A percentile compares a stretch with the other conserved stretches of the same genome.
Conservation (phyloP, 1,140 invertebrate species). For the Contarinia nasturtii region DNA sequence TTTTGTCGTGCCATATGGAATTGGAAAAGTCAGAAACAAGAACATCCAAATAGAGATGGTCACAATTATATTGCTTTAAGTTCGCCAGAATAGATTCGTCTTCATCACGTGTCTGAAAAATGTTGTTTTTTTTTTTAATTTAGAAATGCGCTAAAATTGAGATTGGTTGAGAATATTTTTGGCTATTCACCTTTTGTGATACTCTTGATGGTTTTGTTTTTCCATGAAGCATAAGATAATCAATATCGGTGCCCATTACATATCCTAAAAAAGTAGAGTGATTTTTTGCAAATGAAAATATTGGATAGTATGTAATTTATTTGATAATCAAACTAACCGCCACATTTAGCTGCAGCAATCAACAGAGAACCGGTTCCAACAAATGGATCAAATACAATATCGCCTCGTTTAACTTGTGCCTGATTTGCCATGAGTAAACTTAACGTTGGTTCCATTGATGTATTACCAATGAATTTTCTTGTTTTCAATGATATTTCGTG, state of each 20-base stretch:
- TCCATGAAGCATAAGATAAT: conserved; percentile 82
- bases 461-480: conserved; percentile 90
- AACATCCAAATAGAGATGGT: conserved; percentile 64
- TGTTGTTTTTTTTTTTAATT: not conserved
- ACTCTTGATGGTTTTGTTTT: conserved; percentile 60
- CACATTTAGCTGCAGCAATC: conserved; percentile 78
- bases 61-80: conserved; percentile 67
- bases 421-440: conserved; percentile 90
- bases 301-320: no score
- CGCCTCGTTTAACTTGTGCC: conserved; percentile 48
- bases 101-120: conserved; percentile 41
- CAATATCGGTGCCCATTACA: conserved; percentile 82
- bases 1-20: conserved; percentile 48
- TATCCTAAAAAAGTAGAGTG: conserved; percentile 29
- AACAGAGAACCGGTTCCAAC: conserved; percentile 87
- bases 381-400: conserved; percentile 83
- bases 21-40: conserved; percentile 77
- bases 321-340: conserved; percentile 27
- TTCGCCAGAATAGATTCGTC: conserved; percentile 77
- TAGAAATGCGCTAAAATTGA: no score
- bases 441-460: conserved; percentile 88
- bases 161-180: not conserved
- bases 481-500: conserved; percentile 65
- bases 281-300: not conserved
- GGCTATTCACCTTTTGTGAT: conserved; percentile 41